Evolutionary conservation across 2,888 invertebrate genomes (phyloP).

Genomic region (Scaptomyza cyrtandrae): DNA sequence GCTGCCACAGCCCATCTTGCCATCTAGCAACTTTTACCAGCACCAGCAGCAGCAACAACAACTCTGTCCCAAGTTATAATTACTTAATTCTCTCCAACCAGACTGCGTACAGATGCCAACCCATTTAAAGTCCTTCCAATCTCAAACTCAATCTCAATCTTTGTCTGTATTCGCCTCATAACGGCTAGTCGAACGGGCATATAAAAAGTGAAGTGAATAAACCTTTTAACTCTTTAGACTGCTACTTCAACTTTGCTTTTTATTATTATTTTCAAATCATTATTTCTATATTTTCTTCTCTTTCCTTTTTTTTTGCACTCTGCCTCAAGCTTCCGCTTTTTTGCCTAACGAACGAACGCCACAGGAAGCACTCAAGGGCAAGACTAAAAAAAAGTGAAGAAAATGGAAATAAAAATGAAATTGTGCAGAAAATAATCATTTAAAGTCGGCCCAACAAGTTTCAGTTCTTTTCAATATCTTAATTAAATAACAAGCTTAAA

Average conservation of each 20-base stretch:
- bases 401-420: conserved; percentile 18
- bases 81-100: conserved; percentile 64
- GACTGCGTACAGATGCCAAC: conserved; percentile 30
- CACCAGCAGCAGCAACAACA: conserved; percentile 28
- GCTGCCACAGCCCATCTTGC: conserved; percentile 30
- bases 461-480: conserved; percentile 9
- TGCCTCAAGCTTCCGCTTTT: conserved; percentile 46
- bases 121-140: not conserved
- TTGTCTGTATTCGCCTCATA: conserved; percentile 24
- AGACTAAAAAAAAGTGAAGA: conserved; percentile 19
- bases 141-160: conserved; percentile 17
- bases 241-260: conserved; percentile 44
- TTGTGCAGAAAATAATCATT: conserved; percentile 30
- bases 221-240: conserved; percentile 69
- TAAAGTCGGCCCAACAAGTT: conserved; percentile 13
- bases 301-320: conserved; percentile 8
- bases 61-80: conserved; percentile 65
- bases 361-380: conserved; percentile 74
- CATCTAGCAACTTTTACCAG: conserved; percentile 58
- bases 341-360: conserved; percentile 64
- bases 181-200: conserved; percentile 24
- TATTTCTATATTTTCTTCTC: conserved; percentile 50
- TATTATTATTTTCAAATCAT: conserved; percentile 48
- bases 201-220: conserved; percentile 67
- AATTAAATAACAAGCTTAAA: conserved; percentile 25